Evolutionary conservation across 2,113 vertebrate genomes (phyloP).

Genomic region (Leptosomus discolor): DNA sequence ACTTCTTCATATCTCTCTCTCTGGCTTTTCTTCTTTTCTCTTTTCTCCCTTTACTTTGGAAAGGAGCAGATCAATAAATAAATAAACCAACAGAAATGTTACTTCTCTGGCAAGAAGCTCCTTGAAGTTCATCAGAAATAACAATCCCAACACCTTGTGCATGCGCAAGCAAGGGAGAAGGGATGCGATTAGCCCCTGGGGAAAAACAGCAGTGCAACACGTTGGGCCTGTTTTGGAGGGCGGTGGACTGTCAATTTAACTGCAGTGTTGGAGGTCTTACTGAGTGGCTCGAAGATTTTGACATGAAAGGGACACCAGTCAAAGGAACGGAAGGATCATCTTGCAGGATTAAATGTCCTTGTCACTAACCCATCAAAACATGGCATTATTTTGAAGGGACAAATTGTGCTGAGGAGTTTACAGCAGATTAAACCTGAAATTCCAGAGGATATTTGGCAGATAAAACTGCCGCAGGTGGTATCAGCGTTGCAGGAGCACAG

Average conservation of each 20-base stretch:
- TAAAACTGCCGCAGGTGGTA: not conserved
- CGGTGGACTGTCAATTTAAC: not conserved
- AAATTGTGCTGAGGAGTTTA: not conserved
- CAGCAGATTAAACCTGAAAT: slow-evolving; percentile 9
- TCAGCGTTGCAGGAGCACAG: rapidly evolving
- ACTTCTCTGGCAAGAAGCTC: not conserved
- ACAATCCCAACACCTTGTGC: not conserved
- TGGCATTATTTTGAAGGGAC: not conserved
- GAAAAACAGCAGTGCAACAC: not conserved
- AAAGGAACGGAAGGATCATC: not conserved
- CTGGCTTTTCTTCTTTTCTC: not conserved
- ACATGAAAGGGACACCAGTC: slow-evolving; percentile 35
- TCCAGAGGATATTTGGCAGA: not conserved
- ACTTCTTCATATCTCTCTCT: not conserved
- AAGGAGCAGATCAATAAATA: slow-evolving; percentile 45
- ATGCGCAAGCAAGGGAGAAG: not conserved
- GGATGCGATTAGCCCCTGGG: not conserved
- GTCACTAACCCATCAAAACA: slow-evolving; percentile 2
- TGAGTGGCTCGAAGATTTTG: not conserved
- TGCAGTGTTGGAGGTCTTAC: not conserved
- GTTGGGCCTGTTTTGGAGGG: not conserved
- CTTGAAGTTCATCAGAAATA: slow-evolving; percentile 52
- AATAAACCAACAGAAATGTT: slow-evolving; percentile 38
- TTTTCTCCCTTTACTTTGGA: not conserved
- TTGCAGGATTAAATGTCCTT: slow-evolving; percentile 39